Conservation (phyloP, 2,888 invertebrate genomes). For the Synanthedon vespiformis region DNA sequence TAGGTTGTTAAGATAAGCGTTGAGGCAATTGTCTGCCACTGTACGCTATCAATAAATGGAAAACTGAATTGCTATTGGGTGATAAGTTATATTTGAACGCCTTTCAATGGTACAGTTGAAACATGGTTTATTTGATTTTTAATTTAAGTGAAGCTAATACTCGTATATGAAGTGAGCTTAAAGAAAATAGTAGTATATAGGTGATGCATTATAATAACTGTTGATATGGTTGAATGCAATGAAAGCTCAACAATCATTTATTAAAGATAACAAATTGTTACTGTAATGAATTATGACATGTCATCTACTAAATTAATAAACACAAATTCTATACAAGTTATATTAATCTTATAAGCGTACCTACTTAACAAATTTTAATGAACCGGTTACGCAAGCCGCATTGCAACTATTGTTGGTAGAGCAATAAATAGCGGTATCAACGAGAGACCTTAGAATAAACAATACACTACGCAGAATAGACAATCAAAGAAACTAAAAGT, state of each 20-base stretch:
- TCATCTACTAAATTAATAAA: not conserved
- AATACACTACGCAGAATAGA: slow-evolving; percentile 4
- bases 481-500: slow-evolving; percentile 1
- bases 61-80: not conserved
- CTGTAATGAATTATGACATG: too few species aligned
- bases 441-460: slow-evolving; percentile 11
- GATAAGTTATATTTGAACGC: too few species aligned
- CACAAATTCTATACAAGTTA: not conserved
- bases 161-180: too few species aligned
- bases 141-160: too few species aligned
- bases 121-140: too few species aligned
- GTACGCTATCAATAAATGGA: not conserved
- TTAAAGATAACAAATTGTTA: too few species aligned
- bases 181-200: too few species aligned
- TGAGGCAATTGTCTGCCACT: not conserved
- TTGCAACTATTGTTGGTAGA: slow-evolving; percentile 19
- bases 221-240: too few species aligned
- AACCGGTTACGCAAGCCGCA: slow-evolving; percentile 25
- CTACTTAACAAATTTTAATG: slow-evolving; percentile 18
- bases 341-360: not conserved
- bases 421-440: slow-evolving; percentile 21
- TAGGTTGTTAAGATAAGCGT: not conserved
- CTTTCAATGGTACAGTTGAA: too few species aligned
- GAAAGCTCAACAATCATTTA: too few species aligned
- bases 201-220: too few species aligned